Conservation (phyloP, 2,888 invertebrate species). For the Caenorhabditis japonica region DNA sequence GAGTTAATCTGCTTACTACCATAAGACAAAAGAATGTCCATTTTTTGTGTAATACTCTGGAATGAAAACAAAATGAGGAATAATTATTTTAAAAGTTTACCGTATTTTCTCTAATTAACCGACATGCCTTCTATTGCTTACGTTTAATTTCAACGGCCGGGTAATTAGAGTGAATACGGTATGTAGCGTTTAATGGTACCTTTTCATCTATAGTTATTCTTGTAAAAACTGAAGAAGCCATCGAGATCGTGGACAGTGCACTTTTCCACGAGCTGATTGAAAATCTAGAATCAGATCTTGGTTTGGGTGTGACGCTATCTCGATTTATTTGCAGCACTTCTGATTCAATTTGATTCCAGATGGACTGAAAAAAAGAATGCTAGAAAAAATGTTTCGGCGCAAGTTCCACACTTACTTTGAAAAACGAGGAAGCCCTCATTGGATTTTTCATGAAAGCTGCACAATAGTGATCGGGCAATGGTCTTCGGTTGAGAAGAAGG, state of each 20-base stretch:
- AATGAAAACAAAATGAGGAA: slow-evolving; percentile 3
- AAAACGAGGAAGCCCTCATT: slow-evolving; percentile 37
- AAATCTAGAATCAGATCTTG: slow-evolving; percentile 45
- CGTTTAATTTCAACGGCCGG: too few relatives aligned
- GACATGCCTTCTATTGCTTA: too few relatives aligned
- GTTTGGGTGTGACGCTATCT: slow-evolving; percentile 19
- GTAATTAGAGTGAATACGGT: too few relatives aligned
- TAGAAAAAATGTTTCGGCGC: background rate
- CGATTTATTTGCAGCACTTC: slow-evolving; percentile 36
- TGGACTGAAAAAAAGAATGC: slow-evolving; percentile 21
- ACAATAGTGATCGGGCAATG: slow-evolving; percentile 13
- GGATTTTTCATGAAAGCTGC: slow-evolving; percentile 49
- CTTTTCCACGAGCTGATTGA: slow-evolving; percentile 46
- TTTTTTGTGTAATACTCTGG: slow-evolving; percentile 43
- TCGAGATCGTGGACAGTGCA: slow-evolving; percentile 40
- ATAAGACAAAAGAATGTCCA: slow-evolving; percentile 45
- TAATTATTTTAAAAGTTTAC: background rate
- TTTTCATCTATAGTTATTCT: slow-evolving; percentile 41
- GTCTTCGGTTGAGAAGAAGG: slow-evolving; percentile 28
- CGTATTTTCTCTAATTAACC: too few relatives aligned
- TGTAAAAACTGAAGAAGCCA: slow-evolving; percentile 33
- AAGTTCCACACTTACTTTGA: slow-evolving; percentile 25
- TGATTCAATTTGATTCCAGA: slow-evolving; percentile 47
- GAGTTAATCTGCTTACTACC: slow-evolving; percentile 43
- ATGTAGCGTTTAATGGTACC: slow-evolving; percentile 8